A percentile compares a stretch with the other conserved stretches of the same genome.
phyloP scores from a whole-genome alignment of 1,140 invertebrate genomes.

The Anastrepha obliqua region DNA sequence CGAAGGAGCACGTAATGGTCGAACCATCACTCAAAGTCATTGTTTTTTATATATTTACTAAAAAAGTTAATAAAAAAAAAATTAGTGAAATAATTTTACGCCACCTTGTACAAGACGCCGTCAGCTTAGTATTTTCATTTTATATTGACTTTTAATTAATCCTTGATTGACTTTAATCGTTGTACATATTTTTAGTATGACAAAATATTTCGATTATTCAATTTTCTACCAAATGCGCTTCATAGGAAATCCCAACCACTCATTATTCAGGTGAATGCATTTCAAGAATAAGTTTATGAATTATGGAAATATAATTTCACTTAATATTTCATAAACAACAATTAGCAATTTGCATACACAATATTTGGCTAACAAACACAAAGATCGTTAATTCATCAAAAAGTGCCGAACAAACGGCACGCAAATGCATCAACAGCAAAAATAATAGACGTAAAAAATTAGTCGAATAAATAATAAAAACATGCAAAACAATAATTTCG shows the following conservation, averaged over 20 bases:
- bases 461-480: neutral
- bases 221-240: neutral
- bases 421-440: neutral
- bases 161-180: too few species aligned
- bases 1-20: too few species aligned
- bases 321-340: neutral
- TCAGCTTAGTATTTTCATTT: too few species aligned
- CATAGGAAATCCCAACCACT: too few species aligned
- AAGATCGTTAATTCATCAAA: constrained; percentile 19
- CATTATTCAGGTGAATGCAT: neutral
- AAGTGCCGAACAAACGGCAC: neutral
- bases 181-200: too few species aligned
- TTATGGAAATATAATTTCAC: constrained; percentile 25
- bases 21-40: too few species aligned
- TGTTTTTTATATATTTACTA: too few species aligned
- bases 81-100: too few species aligned
- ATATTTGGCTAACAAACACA: constrained; percentile 10
- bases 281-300: neutral
- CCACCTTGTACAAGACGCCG: too few species aligned
- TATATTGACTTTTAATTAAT: too few species aligned
- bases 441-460: neutral
- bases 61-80: too few species aligned
- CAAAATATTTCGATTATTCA: neutral
- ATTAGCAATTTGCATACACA: constrained; percentile 52
- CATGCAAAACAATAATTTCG: constrained; percentile 10